A percentile compares a stretch with the other conserved stretches of the same genome.
phyloP scores from a whole-genome alignment of 2,888 invertebrate genomes.

The Plutella xylostella region DNA sequence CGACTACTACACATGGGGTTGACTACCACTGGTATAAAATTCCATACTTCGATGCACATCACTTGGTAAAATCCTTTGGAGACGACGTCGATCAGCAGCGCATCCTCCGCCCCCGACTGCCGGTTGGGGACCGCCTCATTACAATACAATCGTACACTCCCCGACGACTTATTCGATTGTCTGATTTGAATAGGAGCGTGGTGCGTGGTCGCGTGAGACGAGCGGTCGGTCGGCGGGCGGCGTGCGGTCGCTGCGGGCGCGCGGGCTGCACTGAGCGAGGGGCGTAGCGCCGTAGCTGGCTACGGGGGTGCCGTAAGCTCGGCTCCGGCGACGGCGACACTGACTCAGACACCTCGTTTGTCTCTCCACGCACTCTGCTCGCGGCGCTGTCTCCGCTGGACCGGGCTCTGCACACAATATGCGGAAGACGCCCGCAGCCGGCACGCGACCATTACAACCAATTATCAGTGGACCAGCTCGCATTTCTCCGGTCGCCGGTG shows the following conservation, averaged over 20 bases:
- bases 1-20: conserved; percentile 34
- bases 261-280: conserved; percentile 35
- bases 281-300: conserved; percentile 28
- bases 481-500: conserved; percentile 3
- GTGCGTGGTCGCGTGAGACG: conserved; percentile 33
- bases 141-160: conserved; percentile 39
- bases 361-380: conserved; percentile 15
- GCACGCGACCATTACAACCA: conserved; percentile 13
- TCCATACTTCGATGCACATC: conserved; percentile 27
- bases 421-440: conserved; percentile 18
- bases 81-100: not conserved
- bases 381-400: conserved; percentile 14
- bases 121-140: conserved; percentile 28
- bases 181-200: conserved; percentile 44
- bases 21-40: conserved; percentile 30
- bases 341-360: conserved; percentile 13
- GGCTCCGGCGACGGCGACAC: not conserved
- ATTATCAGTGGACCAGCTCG: conserved; percentile 8
- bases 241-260: conserved; percentile 37
- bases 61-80: not conserved
- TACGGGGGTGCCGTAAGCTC: conserved; percentile 59
- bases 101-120: conserved; percentile 18
- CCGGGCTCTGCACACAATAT: not conserved
- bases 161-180: conserved; percentile 37
- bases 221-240: conserved; percentile 18